Conservation (phyloP, 2,888 invertebrate genomes). For the Isotomurus palustris region DNA sequence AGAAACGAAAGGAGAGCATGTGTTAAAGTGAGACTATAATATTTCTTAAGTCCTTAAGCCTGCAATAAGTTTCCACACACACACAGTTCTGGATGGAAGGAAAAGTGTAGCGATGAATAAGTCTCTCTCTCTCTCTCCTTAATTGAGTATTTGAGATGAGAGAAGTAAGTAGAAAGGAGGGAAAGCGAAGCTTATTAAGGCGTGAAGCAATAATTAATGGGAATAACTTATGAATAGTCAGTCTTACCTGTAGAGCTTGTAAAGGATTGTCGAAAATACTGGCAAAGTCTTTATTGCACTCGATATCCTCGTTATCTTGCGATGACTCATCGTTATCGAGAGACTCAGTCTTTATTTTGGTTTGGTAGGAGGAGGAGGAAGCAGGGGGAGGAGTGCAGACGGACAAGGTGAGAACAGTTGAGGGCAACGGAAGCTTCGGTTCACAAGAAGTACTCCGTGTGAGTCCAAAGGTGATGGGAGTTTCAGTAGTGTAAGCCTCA, state of each 20-base stretch:
- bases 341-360: background rate
- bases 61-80: too few relatives aligned
- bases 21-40: too few relatives aligned
- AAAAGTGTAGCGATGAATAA: too few relatives aligned
- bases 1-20: too few relatives aligned
- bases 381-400: too few relatives aligned
- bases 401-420: constrained; percentile 38
- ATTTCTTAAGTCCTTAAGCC: too few relatives aligned
- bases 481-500: constrained; percentile 43
- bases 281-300: constrained; percentile 33
- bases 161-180: too few relatives aligned
- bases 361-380: constrained; percentile 7
- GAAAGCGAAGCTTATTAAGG: too few relatives aligned
- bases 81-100: too few relatives aligned
- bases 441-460: constrained; percentile 39
- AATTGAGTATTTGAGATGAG: too few relatives aligned
- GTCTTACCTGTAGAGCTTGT: constrained; percentile 37
- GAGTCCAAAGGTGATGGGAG: constrained; percentile 41
- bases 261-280: constrained; percentile 38
- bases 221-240: background rate
- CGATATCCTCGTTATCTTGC: constrained; percentile 6
- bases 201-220: too few relatives aligned
- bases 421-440: constrained; percentile 40
- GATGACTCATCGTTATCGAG: constrained; percentile 11
- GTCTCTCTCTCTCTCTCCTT: too few relatives aligned